Evolutionary conservation across 2,797 vertebrate genomes (phyloP).

Genomic region (Chromobotia macracanthus): DNA sequence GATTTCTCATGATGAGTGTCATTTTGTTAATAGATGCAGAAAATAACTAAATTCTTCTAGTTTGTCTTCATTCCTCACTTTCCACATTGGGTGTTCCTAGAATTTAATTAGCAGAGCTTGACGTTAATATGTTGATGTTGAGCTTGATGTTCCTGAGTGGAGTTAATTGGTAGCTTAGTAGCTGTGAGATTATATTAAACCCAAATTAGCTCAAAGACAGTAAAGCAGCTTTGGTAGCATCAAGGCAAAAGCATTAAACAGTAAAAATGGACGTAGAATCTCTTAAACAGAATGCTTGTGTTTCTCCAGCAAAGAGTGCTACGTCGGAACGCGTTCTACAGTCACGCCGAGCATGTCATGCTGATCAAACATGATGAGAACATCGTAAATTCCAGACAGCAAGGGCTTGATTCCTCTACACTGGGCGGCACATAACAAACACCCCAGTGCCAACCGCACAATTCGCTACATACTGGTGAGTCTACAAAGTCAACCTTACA

Average conservation of each 20-base stretch:
- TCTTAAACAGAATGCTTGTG: conserved; percentile 33
- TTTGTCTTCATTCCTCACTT: conserved; percentile 3
- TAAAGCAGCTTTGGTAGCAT: no score
- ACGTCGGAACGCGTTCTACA: conserved; percentile 99
- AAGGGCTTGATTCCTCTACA: conserved; percentile 98
- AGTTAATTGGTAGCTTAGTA: conserved; percentile 5
- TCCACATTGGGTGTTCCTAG: background rate
- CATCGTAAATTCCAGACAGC: conserved; percentile 95
- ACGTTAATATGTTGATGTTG: no score
- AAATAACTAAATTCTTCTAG: conserved; percentile 60
- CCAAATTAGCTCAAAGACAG: conserved; percentile 10
- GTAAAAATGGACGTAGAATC: background rate
- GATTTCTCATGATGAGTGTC: conserved; percentile 72
- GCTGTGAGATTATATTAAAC: conserved; percentile 11
- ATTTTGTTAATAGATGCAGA: conserved; percentile 62
- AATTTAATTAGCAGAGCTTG: background rate
- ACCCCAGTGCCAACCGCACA: conserved; percentile 90
- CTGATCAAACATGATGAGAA: conserved; percentile 98
- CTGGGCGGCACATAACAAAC: conserved; percentile 97
- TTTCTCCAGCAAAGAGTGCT: conserved; percentile 91
- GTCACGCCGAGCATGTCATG: conserved; percentile 94
- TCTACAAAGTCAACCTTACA: no score
- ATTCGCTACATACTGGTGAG: conserved; percentile 94
- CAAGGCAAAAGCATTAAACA: no score
- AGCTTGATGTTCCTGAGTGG: background rate